Evolutionary conservation across 2,113 vertebrate species (phyloP).

Genomic region (Maccullochella peelii): DNA sequence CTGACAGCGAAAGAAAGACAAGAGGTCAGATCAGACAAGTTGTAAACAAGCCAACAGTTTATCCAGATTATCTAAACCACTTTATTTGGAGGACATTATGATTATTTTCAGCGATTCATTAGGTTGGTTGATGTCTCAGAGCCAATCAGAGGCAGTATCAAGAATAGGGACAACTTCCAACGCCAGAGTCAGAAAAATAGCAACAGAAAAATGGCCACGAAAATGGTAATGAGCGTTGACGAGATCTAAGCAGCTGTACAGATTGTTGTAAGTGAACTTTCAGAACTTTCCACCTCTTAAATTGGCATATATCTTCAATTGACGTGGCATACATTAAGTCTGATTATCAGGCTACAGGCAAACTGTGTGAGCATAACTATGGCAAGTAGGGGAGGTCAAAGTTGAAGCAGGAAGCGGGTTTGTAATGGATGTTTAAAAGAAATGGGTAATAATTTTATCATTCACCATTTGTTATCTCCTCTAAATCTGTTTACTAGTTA

Average conservation of each 20-base stretch:
- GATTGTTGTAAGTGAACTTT: no score
- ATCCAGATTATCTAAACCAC: background rate
- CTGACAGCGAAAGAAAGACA: no score
- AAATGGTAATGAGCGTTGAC: no score
- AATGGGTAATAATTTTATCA: background rate
- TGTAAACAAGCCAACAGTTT: no score
- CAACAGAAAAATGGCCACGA: no score
- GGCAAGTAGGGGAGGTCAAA: background rate
- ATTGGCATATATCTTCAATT: background rate
- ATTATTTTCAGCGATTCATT: background rate
- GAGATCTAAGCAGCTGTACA: no score
- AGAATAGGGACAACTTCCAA: background rate
- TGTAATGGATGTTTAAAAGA: background rate
- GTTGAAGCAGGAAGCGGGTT: background rate
- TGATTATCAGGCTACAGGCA: no score
- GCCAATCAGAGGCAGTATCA: background rate
- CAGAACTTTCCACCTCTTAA: background rate
- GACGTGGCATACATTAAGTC: background rate
- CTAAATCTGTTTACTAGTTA: no score
- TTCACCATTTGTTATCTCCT: background rate
- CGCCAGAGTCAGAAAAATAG: background rate
- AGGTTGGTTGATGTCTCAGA: background rate
- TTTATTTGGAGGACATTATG: background rate
- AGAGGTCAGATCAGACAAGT: no score
- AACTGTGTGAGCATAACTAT: background rate